Conservation (phyloP, 2,113 vertebrate species). For the Panurus biarmicus region DNA sequence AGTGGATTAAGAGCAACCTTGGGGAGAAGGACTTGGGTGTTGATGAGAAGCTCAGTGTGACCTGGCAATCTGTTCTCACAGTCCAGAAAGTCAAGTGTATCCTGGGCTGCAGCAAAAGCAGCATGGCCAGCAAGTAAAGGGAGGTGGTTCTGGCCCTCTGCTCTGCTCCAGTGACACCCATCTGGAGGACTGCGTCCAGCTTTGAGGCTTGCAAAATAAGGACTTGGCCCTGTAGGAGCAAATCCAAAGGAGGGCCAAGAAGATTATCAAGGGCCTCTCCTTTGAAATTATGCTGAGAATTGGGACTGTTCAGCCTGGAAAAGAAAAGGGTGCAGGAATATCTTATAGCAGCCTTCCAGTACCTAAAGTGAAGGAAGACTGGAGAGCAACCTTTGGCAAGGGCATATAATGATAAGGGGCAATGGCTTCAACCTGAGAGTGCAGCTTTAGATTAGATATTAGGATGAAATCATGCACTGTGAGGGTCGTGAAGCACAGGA, state of each 20-base stretch:
- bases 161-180: not conserved
- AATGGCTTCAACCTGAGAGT: not conserved
- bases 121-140: not conserved
- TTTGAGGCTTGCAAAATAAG: fast-evolving
- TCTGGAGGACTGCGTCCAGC: not conserved
- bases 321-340: not conserved
- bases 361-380: not conserved
- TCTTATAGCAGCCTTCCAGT: not conserved
- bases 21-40: too few relatives aligned
- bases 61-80: too few relatives aligned
- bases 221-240: not conserved
- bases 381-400: not conserved
- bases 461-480: not conserved
- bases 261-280: not conserved
- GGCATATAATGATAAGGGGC: not conserved
- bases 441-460: not conserved
- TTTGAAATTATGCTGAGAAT: not conserved
- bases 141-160: not conserved
- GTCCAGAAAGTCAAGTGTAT: not conserved
- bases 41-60: fast-evolving
- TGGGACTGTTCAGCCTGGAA: not conserved
- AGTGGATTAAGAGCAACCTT: not conserved
- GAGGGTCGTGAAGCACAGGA: not conserved
- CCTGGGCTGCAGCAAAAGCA: not conserved
- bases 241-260: not conserved